Percentiles rank a stretch among this genome's conserved stretches.
These are phyloP conservation scores for Hippopotamus amphibius DNA, from an alignment of 2,113 vertebrate species.

Conservation along the genomic window DNA sequence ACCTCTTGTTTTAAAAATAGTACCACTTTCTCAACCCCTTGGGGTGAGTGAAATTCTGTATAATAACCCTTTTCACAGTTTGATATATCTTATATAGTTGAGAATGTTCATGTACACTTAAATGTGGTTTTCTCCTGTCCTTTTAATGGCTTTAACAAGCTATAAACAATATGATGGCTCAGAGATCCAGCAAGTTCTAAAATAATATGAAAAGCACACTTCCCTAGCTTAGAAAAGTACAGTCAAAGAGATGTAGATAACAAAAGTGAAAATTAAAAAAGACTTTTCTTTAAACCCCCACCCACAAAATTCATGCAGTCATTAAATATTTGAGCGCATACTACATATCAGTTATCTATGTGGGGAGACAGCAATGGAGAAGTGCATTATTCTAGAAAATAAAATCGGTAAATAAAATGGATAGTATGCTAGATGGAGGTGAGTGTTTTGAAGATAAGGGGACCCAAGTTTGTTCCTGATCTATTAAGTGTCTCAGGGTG, in stretches of 20 bases:
- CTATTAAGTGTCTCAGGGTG: neutral
- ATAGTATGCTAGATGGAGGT: neutral
- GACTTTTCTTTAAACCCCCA: neutral
- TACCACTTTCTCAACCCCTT: neutral
- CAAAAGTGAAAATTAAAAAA: neutral
- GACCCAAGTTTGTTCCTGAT: neutral
- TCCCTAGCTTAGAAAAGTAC: neutral
- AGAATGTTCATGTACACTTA: too few relatives aligned
- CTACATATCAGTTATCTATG: accelerated
- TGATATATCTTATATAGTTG: neutral
- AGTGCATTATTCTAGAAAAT: neutral
- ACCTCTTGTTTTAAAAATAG: constrained; percentile 7
- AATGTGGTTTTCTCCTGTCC: neutral
- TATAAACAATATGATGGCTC: neutral
- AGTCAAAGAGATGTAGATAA: neutral
- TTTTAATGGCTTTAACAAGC: neutral
- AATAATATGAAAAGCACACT: neutral
- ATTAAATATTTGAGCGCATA: neutral
- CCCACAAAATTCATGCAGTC: neutral
- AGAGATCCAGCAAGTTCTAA: neutral
- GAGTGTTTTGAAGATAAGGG: neutral
- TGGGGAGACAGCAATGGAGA: neutral
- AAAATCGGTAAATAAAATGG: neutral
- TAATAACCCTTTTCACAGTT: neutral
- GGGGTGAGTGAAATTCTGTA: neutral